Conservation (phyloP, 2,888 invertebrate genomes). For the Caradrina kadenii region DNA sequence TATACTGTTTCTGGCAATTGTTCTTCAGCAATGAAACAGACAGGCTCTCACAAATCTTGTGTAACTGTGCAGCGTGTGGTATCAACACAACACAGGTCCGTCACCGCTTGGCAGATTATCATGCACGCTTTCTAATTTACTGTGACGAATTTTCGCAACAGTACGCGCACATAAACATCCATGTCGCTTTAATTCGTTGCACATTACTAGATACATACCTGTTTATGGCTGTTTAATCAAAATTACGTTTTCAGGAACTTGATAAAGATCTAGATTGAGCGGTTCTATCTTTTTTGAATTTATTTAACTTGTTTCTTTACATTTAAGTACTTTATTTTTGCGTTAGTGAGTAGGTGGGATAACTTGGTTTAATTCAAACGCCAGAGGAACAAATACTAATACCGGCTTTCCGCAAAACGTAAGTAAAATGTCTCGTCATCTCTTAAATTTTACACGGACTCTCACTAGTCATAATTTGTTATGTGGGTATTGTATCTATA, state of each 20-base stretch:
- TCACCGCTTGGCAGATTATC: constrained; percentile 70
- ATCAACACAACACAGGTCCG: constrained; percentile 59
- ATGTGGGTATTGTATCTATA: too few species aligned
- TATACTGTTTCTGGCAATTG: constrained; percentile 11
- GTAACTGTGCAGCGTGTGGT: constrained; percentile 55
- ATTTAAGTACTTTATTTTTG: background rate
- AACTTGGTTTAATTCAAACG: too few species aligned
- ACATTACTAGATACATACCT: constrained; percentile 58
- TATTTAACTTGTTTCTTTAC: background rate
- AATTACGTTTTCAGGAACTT: constrained; percentile 12
- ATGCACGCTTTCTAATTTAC: constrained; percentile 87
- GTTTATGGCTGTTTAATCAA: constrained; percentile 47
- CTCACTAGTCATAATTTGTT: too few species aligned
- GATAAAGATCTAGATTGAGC: background rate
- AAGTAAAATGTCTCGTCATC: too few species aligned
- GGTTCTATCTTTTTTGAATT: background rate
- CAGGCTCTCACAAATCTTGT: constrained; percentile 53
- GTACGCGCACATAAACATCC: constrained; percentile 69
- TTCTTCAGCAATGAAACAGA: constrained; percentile 30
- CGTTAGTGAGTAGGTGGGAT: too few species aligned
- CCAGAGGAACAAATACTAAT: too few species aligned
- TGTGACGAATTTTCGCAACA: constrained; percentile 83
- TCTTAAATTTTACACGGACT: too few species aligned
- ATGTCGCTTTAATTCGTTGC: constrained; percentile 70
- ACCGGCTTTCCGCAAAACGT: too few species aligned